Base-by-base conservation (phyloP, 1,140 invertebrate species). In the Delia radicum region DNA sequence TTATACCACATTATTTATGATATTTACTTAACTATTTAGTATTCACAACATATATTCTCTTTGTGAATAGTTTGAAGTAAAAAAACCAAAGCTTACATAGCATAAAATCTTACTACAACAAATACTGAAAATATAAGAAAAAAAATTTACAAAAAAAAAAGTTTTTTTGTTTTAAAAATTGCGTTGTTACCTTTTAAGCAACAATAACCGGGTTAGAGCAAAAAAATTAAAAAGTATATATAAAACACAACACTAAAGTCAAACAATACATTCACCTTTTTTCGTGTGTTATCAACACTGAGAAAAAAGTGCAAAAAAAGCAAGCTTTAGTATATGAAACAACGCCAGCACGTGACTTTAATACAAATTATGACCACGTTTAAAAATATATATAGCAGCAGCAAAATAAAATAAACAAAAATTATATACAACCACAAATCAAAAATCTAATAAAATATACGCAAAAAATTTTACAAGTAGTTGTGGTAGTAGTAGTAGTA, bases 11-110 rank as follows among this genome's bases (percentile, higher is more conserved):
- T 55, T 55, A 55, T 55, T 55, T 55, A 55, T 55, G 48, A 55
- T 55, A 55, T 55, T 55, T 55, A 55, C 48, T 55, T 55, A 55
- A 55, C 48, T 55, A 55, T 55, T 55, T 55, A 55, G 48, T 55
- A 55, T 55, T 4, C 48, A 55, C n/a, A 15, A 55, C 5, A 10
- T 55, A 21, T 55, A 55, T 21, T 55, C n/a, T 55, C 48, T 55
- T 18, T 37, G 33, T 10, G 6, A 42, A 3, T n/a, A 10, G 12
- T 10, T 10, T 55, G 24, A 18, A 48, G 42, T 0, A 55, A 55
- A 15, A 21, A 21, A 55, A 55, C 37, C 4, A 21, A 21, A 55
- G 5, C 48, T 55, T 55, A 55, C 10, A 24, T 21, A 55, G 3
- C 18, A 55, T 24, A 21, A 18, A 21, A 37, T 10, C 33, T 37